phyloP scores from a whole-genome alignment of 2,888 invertebrate genomes.

The Caprella mutica region DNA sequence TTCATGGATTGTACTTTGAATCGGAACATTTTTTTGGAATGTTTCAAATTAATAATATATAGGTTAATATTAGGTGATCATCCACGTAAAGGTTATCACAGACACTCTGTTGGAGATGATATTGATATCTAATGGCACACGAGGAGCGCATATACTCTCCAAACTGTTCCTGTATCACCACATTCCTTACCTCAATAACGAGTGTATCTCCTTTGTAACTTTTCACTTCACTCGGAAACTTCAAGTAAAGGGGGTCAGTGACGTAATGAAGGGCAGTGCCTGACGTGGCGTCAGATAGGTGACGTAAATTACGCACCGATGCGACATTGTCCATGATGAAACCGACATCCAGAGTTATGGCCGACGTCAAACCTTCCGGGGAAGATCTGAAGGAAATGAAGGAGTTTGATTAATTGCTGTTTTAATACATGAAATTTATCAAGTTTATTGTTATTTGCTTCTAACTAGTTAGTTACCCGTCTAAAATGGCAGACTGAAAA shows the following conservation, averaged over 20 bases:
- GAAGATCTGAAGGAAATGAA: slow-evolving; percentile 13
- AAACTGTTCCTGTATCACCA: no score
- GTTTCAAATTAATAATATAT: background rate
- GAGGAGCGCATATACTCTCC: no score
- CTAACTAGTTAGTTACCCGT: no score
- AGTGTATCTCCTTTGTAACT: slow-evolving; percentile 81
- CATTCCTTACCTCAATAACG: slow-evolving; percentile 64
- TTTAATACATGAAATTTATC: no score
- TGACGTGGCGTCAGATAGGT: slow-evolving; percentile 44
- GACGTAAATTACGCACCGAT: slow-evolving; percentile 72
- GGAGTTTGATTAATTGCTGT: no score
- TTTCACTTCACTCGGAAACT: slow-evolving; percentile 59
- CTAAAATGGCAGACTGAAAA: no score
- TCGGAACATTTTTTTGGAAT: background rate
- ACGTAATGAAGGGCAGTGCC: slow-evolving; percentile 73
- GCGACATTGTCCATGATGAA: slow-evolving; percentile 93
- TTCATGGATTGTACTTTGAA: background rate
- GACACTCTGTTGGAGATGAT: no score
- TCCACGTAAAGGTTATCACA: background rate
- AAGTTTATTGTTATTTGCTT: no score
- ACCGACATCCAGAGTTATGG: slow-evolving; percentile 59
- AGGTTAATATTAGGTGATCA: background rate
- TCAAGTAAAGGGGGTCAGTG: slow-evolving; percentile 82
- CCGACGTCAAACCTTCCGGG: slow-evolving; percentile 34
- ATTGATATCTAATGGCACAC: no score